Percentiles rank a stretch among this genome's conserved stretches.
Evolutionary conservation across 1,140 invertebrate genomes (phyloP).

Genomic region (Antheraea mylitta): DNA sequence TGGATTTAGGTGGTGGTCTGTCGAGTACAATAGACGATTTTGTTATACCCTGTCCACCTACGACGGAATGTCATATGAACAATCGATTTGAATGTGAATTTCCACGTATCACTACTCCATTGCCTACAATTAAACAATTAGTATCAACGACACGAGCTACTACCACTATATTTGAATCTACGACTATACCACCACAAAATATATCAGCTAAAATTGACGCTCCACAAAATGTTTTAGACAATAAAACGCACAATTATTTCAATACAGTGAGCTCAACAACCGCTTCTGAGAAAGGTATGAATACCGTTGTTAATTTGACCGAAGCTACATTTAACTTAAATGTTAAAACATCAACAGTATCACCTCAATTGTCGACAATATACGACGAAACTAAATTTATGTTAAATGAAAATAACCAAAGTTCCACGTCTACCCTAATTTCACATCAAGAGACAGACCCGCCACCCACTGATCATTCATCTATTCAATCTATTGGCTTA

Average conservation of each 20-base stretch:
- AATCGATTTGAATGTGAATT: slow-evolving; percentile 68
- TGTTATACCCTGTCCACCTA: slow-evolving; percentile 53
- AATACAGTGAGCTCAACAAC: background rate
- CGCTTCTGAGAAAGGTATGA: background rate
- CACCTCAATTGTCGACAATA: background rate
- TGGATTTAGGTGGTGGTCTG: slow-evolving; percentile 62
- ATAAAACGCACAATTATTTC: background rate
- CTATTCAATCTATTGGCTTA: background rate
- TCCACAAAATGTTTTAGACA: background rate
- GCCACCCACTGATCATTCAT: background rate
- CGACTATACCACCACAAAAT: background rate
- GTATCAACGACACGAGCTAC: background rate
- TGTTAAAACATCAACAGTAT: background rate
- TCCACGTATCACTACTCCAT: slow-evolving; percentile 14
- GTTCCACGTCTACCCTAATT: too few relatives aligned
- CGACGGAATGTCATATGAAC: slow-evolving; percentile 46
- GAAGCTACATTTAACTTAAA: background rate
- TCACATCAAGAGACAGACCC: too few relatives aligned
- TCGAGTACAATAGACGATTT: slow-evolving; percentile 62
- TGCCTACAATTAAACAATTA: background rate
- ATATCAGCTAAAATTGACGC: background rate
- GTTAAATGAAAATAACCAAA: background rate
- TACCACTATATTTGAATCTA: background rate
- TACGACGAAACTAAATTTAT: background rate
- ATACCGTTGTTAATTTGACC: background rate